Evolutionary conservation across 2,888 invertebrate genomes (phyloP).

Genomic region (Schrankia costaestrigalis): DNA sequence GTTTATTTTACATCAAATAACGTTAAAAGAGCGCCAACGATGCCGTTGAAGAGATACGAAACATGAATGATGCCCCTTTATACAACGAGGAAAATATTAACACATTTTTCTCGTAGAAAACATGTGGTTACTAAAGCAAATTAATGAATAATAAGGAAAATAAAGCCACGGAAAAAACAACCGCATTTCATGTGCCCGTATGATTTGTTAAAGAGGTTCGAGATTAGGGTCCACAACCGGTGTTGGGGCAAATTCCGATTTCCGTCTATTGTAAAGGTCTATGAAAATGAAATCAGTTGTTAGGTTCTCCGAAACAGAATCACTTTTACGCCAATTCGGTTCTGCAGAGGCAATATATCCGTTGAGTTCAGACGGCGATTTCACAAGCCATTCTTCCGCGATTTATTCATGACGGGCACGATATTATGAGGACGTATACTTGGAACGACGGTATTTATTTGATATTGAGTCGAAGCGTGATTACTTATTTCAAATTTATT

Average conservation of each 20-base stretch:
- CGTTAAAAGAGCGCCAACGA: constrained; percentile 10
- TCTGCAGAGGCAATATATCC: constrained; percentile 47
- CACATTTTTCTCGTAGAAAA: constrained; percentile 19
- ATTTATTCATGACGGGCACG: constrained; percentile 30
- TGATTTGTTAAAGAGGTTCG: constrained; percentile 55
- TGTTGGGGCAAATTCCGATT: constrained; percentile 58
- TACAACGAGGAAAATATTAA: constrained; percentile 14
- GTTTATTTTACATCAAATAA: constrained; percentile 11
- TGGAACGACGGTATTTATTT: constrained; percentile 23
- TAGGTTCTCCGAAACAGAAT: constrained; percentile 54
- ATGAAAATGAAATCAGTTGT: constrained; percentile 60
- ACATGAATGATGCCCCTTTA: constrained; percentile 16
- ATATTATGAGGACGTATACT: constrained; percentile 22
- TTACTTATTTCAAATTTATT: constrained; percentile 27
- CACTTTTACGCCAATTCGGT: constrained; percentile 60
- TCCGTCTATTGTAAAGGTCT: constrained; percentile 61
- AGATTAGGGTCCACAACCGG: constrained; percentile 53
- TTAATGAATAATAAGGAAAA: constrained; percentile 26
- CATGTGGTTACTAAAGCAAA: constrained; percentile 21
- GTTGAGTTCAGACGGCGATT: constrained; percentile 39
- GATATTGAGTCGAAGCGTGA: constrained; percentile 17
- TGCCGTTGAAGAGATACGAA: constrained; percentile 13
- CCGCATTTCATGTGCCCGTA: constrained; percentile 42
- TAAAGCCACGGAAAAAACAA: constrained; percentile 9
- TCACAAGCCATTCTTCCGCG: constrained; percentile 28